These are phyloP conservation scores for Leptogaster cylindrica DNA, from an alignment of 2,888 invertebrate species.

Conservation along the genomic window DNA sequence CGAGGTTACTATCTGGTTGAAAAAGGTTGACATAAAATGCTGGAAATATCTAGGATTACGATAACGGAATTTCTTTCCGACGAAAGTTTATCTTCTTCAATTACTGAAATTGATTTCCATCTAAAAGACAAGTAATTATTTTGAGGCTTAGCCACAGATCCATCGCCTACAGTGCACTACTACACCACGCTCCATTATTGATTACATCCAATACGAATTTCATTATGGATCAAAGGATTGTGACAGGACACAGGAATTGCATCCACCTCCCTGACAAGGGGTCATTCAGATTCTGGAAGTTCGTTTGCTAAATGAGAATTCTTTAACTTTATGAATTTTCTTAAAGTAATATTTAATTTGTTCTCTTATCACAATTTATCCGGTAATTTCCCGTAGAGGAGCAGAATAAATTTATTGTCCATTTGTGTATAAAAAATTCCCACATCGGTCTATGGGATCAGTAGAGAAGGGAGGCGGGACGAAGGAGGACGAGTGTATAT, in stretches of 20 bases:
- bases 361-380: conserved; percentile 5
- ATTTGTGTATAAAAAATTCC: background rate
- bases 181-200: conserved; percentile 13
- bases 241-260: background rate
- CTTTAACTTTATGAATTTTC: conserved; percentile 3
- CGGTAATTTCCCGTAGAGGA: background rate
- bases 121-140: conserved; percentile 37
- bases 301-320: too few species aligned
- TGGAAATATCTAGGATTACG: background rate
- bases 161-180: too few species aligned
- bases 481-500: conserved; percentile 3
- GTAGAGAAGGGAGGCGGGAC: too few species aligned
- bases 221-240: conserved; percentile 18
- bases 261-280: too few species aligned
- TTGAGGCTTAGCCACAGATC: conserved; percentile 22
- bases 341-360: conserved; percentile 1
- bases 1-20: background rate
- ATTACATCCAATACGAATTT: conserved; percentile 15
- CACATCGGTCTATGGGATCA: background rate
- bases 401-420: background rate
- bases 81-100: conserved; percentile 25
- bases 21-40: background rate
- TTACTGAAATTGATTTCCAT: conserved; percentile 32
- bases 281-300: background rate
- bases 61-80: background rate